These are phyloP conservation scores for Philonicus albiceps DNA, from an alignment of 2,888 invertebrate genomes.

Conservation along the genomic window DNA sequence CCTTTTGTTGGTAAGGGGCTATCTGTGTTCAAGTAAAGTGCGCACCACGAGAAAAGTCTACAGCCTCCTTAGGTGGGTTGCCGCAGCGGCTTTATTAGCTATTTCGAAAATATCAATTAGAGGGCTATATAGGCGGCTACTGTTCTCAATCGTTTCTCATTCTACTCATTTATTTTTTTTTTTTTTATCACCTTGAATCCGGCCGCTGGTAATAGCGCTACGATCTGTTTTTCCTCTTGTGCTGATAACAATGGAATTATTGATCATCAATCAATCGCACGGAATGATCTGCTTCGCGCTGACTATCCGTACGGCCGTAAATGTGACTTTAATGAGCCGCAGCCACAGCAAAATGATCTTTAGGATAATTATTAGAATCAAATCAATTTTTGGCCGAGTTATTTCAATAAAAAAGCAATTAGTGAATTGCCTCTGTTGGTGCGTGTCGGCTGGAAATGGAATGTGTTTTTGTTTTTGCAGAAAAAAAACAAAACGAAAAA, in stretches of 20 bases:
- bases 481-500: not conserved
- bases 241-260: constrained; percentile 37
- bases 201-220: not conserved
- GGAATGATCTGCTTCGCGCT: not conserved
- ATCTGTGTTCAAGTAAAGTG: not conserved
- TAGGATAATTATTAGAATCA: constrained; percentile 37
- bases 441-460: not conserved
- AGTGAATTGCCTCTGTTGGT: constrained; percentile 16
- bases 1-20: not conserved
- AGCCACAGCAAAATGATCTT: constrained; percentile 11
- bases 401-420: constrained; percentile 38
- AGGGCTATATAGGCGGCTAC: constrained; percentile 22
- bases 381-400: constrained; percentile 26
- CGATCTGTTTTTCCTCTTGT: constrained; percentile 18
- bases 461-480: not conserved
- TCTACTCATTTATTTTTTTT: constrained; percentile 1
- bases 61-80: not conserved
- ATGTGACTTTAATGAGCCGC: constrained; percentile 34
- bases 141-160: constrained; percentile 13
- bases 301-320: not conserved
- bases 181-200: no score
- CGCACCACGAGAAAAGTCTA: not conserved
- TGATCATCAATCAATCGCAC: constrained; percentile 40
- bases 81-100: not conserved
- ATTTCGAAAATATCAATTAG: constrained; percentile 30